phyloP scores from a whole-genome alignment of 2,113 vertebrate genomes.

The Toxotes chatareus region DNA sequence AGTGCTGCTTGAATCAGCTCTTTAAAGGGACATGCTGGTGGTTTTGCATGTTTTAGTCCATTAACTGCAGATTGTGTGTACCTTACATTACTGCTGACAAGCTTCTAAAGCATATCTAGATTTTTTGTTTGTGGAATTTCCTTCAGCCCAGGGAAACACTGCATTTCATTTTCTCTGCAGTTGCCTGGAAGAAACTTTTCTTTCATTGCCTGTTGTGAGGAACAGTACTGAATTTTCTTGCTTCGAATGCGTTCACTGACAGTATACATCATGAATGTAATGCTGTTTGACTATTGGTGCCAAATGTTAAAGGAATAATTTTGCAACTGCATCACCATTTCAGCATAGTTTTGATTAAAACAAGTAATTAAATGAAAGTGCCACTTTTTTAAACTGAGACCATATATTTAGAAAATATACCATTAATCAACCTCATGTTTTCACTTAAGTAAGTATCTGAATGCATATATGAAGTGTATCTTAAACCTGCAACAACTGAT shows the following conservation, averaged over 20 bases:
- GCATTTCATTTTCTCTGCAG: not conserved
- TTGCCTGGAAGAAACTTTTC: not conserved
- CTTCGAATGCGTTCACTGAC: not conserved
- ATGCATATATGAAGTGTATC: not conserved
- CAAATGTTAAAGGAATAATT: not conserved
- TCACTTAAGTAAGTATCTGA: not conserved
- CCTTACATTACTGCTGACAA: not conserved
- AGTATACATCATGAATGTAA: not conserved
- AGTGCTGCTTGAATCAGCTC: not conserved
- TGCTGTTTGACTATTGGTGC: not conserved
- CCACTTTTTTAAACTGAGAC: too few relatives aligned
- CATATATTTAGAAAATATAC: too few relatives aligned
- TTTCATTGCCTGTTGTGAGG: not conserved
- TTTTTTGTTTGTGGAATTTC: not conserved
- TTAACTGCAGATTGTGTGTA: slow-evolving; percentile 2
- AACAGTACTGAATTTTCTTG: not conserved
- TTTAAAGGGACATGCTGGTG: not conserved
- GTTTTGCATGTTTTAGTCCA: slow-evolving; percentile 3
- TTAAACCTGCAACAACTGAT: not conserved
- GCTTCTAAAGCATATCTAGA: not conserved
- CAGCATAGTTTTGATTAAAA: too few relatives aligned
- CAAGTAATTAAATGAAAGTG: too few relatives aligned
- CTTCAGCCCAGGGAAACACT: not conserved
- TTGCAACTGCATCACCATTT: not conserved
- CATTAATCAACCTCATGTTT: not conserved